Conservation (phyloP, 1,140 invertebrate species). For the Megathymus violae region DNA sequence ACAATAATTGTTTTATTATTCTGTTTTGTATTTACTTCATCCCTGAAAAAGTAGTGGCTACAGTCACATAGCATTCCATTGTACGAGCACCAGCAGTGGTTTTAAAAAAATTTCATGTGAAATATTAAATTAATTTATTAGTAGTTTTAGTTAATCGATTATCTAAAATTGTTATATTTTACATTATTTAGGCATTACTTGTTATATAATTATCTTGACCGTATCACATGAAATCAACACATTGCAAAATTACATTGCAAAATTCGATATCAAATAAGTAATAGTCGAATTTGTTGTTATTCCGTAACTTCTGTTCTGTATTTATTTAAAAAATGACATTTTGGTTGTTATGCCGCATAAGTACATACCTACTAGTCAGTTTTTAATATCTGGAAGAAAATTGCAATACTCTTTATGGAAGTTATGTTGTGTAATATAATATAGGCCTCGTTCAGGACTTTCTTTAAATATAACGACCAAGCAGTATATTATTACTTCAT, state of each 20-base stretch:
- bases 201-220: neutral
- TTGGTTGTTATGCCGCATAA: neutral
- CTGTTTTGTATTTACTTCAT: neutral
- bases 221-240: no score
- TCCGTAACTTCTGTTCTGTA: no score
- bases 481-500: neutral
- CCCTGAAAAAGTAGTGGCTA: neutral
- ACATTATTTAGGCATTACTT: neutral
- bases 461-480: neutral
- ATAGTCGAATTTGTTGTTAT: no score
- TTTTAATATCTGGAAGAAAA: neutral
- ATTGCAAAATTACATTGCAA: no score
- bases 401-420: neutral
- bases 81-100: slow-evolving; percentile 5
- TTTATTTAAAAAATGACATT: no score
- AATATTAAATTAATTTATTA: neutral
- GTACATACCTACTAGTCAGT: neutral
- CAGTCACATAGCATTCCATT: slow-evolving; percentile 24
- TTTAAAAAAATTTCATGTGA: neutral
- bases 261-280: no score
- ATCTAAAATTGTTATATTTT: neutral
- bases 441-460: neutral
- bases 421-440: neutral
- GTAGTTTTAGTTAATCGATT: neutral
- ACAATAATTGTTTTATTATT: neutral